These are phyloP conservation scores for Notiomystis cincta DNA, from an alignment of 2,113 vertebrate genomes.

Conservation along the genomic window DNA sequence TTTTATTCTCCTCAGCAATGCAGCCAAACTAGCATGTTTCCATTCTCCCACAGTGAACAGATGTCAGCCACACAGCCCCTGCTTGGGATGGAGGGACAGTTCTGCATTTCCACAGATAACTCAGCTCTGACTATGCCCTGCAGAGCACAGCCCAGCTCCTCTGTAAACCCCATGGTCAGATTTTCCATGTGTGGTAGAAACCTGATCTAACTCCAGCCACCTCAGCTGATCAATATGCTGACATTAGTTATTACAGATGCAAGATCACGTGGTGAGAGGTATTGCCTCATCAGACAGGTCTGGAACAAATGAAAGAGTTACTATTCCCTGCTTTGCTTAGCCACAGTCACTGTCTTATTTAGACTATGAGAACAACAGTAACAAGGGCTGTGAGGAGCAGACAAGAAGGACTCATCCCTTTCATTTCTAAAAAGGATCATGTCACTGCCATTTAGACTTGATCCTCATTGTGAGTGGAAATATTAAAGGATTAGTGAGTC, in stretches of 20 bases:
- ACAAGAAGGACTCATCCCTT: neutral
- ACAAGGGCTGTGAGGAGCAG: neutral
- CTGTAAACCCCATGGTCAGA: neutral
- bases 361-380: neutral
- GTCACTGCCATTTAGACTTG: conserved; percentile 47
- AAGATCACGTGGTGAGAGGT: neutral
- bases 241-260: neutral
- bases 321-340: neutral
- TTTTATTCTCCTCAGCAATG: neutral
- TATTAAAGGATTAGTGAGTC: conserved; percentile 61
- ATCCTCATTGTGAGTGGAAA: conserved; percentile 21
- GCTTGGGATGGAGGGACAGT: neutral
- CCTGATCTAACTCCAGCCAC: neutral
- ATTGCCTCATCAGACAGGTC: neutral
- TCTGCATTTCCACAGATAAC: neutral
- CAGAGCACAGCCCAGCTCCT: neutral
- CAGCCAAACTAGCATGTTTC: neutral
- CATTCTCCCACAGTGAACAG: neutral
- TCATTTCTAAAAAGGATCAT: neutral
- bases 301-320: neutral
- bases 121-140: neutral
- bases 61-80: neutral
- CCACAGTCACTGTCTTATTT: neutral
- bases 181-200: neutral
- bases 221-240: neutral